These are phyloP conservation scores for Bradypodion pumilum DNA, from an alignment of 2,797 vertebrate genomes.

Conservation along the genomic window DNA sequence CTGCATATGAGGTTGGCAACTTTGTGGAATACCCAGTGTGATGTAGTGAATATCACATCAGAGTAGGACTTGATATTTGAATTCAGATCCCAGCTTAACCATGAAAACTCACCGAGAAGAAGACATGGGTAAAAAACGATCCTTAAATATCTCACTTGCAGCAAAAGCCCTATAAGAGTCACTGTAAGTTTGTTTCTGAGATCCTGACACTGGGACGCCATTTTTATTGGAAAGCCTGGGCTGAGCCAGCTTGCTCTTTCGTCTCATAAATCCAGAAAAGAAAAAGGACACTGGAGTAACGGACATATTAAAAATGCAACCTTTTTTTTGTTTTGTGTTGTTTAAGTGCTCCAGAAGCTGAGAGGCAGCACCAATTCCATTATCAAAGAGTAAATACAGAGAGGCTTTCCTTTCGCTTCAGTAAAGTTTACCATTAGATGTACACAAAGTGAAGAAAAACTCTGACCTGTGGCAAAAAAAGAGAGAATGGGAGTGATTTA, in stretches of 20 bases:
- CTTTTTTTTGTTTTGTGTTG: background rate
- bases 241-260: background rate
- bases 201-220: background rate
- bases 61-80: too few relatives aligned
- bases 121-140: too few relatives aligned
- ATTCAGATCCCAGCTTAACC: too few relatives aligned
- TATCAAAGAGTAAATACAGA: conserved; percentile 40
- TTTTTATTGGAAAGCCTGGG: background rate
- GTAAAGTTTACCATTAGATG: conserved; percentile 20
- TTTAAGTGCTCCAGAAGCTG: conserved; percentile 28
- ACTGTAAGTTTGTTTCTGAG: too few relatives aligned
- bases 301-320: conserved; percentile 29
- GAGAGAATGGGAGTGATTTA: conserved; percentile 3
- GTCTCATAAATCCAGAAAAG: background rate
- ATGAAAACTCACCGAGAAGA: too few relatives aligned
- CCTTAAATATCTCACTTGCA: too few relatives aligned
- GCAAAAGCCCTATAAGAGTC: too few relatives aligned
- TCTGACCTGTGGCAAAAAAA: conserved; percentile 25
- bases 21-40: too few relatives aligned
- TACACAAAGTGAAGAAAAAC: conserved; percentile 33
- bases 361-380: conserved; percentile 11
- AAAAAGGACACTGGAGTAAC: background rate
- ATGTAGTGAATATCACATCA: too few relatives aligned
- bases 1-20: too few relatives aligned
- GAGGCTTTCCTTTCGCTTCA: conserved; percentile 1